Evolutionary conservation across 2,888 invertebrate species (phyloP), one percentile per base, ranked within the genome.

Genomic region (Vanessa cardui): DNA sequence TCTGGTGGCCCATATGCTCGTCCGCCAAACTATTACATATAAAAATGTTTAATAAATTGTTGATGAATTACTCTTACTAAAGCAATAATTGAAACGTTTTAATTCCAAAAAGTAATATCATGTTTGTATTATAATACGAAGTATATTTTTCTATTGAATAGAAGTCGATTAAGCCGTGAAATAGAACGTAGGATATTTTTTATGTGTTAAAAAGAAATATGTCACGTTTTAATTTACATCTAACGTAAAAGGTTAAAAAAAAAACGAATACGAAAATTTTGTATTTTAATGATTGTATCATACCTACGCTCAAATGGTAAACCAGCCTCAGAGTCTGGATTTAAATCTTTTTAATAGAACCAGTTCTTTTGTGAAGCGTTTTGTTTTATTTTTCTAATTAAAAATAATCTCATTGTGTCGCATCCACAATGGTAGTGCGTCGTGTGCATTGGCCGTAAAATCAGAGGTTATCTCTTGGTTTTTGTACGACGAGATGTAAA

Each of bases 401-500:
- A 68, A 68, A 68, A 60, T 64, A 68, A 64, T 68, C 62, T 59
- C 47, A 62, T 62, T 62, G 62, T 62, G 49, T 44, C 63, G 63
- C 63, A 46, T 60, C 58, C 63, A 68, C 63, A 59, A 63, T 52
- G 45, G 52, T 33, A 33, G 63, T 54, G 49, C 50, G 64, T 62
- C 68, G 66, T 69, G 74, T 70, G 71, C 70, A 72, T 64, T 66
- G 56, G 54, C 60, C 69, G 70, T 66, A 64, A 72, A 73, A 73
- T 72, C 68, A 69, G 64, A 64, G 66, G 66, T 67, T 72, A 64
- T 66, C 68, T 70, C 7, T 16, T 47, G 54, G 16, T 33, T 26
- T 31, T 21, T 9, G 9, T 18, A 54, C 26, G 52, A 52, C 4
- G 16, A 52, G 21, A 54, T 54, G 39, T 39, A 39, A 39, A 39